Base-by-base conservation (phyloP, 2,888 invertebrate species). In the Hermaeophaga mercurialis region DNA sequence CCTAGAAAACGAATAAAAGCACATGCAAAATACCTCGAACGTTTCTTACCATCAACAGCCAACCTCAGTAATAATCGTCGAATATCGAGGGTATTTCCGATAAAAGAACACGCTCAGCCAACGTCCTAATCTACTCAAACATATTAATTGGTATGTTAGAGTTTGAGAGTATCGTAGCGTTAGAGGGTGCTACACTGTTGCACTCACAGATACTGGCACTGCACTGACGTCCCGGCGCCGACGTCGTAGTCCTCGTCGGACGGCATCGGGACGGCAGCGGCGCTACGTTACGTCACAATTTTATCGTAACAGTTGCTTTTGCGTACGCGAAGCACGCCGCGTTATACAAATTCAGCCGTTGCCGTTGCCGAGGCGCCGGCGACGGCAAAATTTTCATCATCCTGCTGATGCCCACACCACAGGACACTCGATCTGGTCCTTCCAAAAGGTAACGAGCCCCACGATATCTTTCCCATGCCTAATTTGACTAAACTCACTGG, bases 171-270 rank as follows among this genome's bases (percentile, higher is more conserved):
- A 50, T 54, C 46, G 39, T 61, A 54, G 46, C 52, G 12, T 14
- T 11, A 19, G 22, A 6, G 6, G 9, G 14, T 33, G 31, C 50
- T 41, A 43, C 53, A 49, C 59, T 48, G 59, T 52, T 59, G 49
- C 60, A 54, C 55, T 61, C 59, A 54, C 61, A 56, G 54, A 55
- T 54, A 58, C 63, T 60, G 56, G 53, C 59, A 62, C 64, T 68
- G 67, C 65, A 66, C 67, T 63, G 67, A 68, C 69, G 69, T 70
- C 70, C 71, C 70, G 69, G 70, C 64, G 67, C 69, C 68, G 64
- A 66, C 65, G 48, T 45, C 43, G 45, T 69, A n/a, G 17, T 34
- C 17, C 6, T 15, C 33, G 34, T 9, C 36, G 48, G 48, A 18
- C 17, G 38, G 24, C 38, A 26, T 48, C 52, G 52, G 52, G 43